Evolutionary conservation across 2,888 invertebrate genomes (phyloP).

Genomic region (Eledone cirrhosa): DNA sequence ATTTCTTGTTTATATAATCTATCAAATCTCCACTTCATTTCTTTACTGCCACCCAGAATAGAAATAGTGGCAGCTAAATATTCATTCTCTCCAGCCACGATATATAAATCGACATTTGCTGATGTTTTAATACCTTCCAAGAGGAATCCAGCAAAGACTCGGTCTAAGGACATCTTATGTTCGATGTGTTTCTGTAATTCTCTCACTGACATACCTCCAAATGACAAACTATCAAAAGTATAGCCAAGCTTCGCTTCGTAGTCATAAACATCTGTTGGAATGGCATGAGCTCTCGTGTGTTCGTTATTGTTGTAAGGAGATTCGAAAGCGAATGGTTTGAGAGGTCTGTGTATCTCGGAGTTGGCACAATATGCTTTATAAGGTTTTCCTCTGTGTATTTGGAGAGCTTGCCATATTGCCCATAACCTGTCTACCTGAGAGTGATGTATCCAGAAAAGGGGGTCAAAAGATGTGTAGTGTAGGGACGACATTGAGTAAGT

Average conservation of each 20-base stretch:
- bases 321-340: conserved; percentile 41
- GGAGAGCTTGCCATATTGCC: conserved; percentile 43
- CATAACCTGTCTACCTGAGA: conserved; percentile 39
- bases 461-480: conserved; percentile 40
- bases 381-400: conserved; percentile 36
- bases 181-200: conserved; percentile 37
- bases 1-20: conserved; percentile 40
- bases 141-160: conserved; percentile 39
- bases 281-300: conserved; percentile 36
- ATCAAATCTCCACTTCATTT: conserved; percentile 40
- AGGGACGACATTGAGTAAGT: conserved; percentile 38
- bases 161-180: conserved; percentile 27
- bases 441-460: conserved; percentile 41
- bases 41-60: conserved; percentile 38
- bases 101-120: conserved; percentile 31
- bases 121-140: conserved; percentile 37
- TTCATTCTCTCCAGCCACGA: conserved; percentile 26
- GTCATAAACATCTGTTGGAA: conserved; percentile 33
- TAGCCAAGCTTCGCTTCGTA: conserved; percentile 37
- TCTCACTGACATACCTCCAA: conserved; percentile 39
- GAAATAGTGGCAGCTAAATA: conserved; percentile 22
- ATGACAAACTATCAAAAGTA: conserved; percentile 38
- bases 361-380: conserved; percentile 42
- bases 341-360: conserved; percentile 31
- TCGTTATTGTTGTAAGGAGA: conserved; percentile 40